These are phyloP conservation scores for Neoitamus cyanurus DNA, from an alignment of 2,888 invertebrate species.

Conservation along the genomic window DNA sequence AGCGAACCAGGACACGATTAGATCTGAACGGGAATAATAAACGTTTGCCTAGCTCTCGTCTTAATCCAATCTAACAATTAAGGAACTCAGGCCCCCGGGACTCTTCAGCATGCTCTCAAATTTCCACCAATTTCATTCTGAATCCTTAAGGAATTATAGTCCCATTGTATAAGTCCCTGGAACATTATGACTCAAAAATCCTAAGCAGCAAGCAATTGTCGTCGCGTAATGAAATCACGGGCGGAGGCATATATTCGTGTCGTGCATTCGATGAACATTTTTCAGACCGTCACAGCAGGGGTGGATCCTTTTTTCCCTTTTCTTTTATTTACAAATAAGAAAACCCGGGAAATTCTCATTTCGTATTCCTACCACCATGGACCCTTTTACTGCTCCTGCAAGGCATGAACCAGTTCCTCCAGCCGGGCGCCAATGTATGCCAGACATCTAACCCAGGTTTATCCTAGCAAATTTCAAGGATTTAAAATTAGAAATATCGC, in stretches of 20 bases:
- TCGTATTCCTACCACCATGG: constrained; percentile 10
- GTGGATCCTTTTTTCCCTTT: constrained; percentile 14
- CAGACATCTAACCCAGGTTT: background rate
- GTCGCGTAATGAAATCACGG: constrained; percentile 29
- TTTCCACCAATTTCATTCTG: constrained; percentile 39
- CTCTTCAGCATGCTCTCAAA: constrained; percentile 21
- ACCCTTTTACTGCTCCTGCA: constrained; percentile 19
- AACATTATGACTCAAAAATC: constrained; percentile 8
- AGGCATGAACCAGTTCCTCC: background rate
- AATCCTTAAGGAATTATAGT: constrained; percentile 35
- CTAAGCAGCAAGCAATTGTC: constrained; percentile 23
- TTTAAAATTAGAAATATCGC: constrained; percentile 42
- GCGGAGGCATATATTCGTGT: constrained; percentile 3
- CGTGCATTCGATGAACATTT: constrained; percentile 11
- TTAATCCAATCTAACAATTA: constrained; percentile 42
- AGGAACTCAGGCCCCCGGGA: constrained; percentile 14
- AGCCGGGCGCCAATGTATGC: background rate
- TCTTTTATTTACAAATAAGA: background rate
- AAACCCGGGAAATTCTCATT: constrained; percentile 1
- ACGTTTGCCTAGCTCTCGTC: background rate
- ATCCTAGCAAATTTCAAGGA: constrained; percentile 35
- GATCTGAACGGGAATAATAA: constrained; percentile 29
- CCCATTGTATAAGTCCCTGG: constrained; percentile 20
- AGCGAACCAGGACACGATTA: constrained; percentile 10
- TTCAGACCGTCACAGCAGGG: constrained; percentile 37